Conservation (phyloP, 2,113 vertebrate genomes). For the Dromaius novaehollandiae region DNA sequence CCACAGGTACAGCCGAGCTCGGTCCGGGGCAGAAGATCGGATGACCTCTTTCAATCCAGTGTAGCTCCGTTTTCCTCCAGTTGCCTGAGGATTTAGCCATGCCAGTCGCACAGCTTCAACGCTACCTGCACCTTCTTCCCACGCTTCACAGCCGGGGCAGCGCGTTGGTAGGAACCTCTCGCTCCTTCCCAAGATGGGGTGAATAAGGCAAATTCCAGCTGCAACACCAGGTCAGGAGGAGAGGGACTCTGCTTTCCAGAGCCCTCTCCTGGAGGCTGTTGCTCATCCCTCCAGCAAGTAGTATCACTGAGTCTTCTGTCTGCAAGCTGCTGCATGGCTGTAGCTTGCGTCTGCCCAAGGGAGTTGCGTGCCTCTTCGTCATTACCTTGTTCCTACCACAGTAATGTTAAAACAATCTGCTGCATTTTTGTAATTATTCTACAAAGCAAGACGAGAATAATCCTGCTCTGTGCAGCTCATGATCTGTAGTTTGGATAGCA, state of each 20-base stretch:
- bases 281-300: not conserved
- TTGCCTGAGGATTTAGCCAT: not conserved
- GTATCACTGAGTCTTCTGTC: not conserved
- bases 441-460: not conserved
- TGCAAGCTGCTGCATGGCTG: not conserved
- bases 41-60: not conserved
- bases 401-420: not conserved
- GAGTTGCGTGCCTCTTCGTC: not conserved
- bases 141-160: too few species aligned
- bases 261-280: not conserved
- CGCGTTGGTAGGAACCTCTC: too few species aligned
- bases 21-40: not conserved
- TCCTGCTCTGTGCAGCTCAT: rapidly evolving
- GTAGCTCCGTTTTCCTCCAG: not conserved
- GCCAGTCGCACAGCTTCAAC: too few species aligned
- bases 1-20: not conserved
- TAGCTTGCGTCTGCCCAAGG: not conserved
- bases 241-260: not conserved
- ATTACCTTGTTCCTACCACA: not conserved
- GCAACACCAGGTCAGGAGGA: not conserved
- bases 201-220: too few species aligned
- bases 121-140: too few species aligned
- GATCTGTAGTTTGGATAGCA: not conserved
- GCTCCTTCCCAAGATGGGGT: too few species aligned
- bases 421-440: not conserved